These are phyloP conservation scores for Phalanger gymnotis DNA, from an alignment of 2,797 vertebrate genomes.

Conservation along the genomic window DNA sequence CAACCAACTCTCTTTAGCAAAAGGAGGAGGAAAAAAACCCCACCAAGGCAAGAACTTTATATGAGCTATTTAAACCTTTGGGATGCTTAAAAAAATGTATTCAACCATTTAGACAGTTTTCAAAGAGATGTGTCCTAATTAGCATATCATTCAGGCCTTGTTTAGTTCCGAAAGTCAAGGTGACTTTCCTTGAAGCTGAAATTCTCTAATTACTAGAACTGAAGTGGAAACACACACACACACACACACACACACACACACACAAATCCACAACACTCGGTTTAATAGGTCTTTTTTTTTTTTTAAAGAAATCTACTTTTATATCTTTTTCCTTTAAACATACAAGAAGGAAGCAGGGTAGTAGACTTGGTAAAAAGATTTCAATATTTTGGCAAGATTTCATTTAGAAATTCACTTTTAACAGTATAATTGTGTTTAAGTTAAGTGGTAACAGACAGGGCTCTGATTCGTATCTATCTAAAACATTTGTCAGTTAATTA, in stretches of 20 bases:
- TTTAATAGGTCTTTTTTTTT: neutral
- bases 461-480: constrained; percentile 65
- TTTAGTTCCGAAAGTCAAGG: constrained; percentile 76
- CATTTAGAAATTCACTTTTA: constrained; percentile 35
- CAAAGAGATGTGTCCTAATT: constrained; percentile 85
- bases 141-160: constrained; percentile 81
- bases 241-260: neutral
- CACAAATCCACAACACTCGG: neutral
- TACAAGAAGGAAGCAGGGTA: neutral
- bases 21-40: constrained; percentile 74
- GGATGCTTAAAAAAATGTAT: constrained; percentile 59
- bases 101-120: constrained; percentile 79
- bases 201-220: constrained; percentile 50
- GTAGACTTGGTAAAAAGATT: neutral
- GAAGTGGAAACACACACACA: constrained; percentile 5
- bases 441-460: constrained; percentile 46
- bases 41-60: constrained; percentile 76
- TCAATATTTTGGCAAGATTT: neutral
- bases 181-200: constrained; percentile 74
- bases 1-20: constrained; percentile 85
- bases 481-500: constrained; percentile 71
- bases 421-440: constrained; percentile 37
- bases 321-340: neutral
- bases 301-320: neutral
- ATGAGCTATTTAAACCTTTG: constrained; percentile 68